Evolutionary conservation across 2,888 invertebrate species (phyloP), one percentile per base, ranked within the genome.

Genomic region (Lycia hirtaria): DNA sequence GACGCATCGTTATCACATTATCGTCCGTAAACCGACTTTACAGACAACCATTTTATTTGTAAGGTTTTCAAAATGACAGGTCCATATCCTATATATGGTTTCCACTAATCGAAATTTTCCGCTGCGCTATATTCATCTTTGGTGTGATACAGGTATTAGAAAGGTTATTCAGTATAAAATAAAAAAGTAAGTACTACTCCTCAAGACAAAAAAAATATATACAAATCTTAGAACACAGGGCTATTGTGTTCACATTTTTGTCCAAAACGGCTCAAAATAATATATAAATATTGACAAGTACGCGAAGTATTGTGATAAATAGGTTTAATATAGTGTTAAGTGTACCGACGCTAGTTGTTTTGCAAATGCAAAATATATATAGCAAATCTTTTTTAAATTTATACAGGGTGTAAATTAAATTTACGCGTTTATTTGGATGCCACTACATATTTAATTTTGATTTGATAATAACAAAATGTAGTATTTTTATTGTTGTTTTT

Each of bases 161-260:
- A n/a, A n/a, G n/a, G n/a, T n/a, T n/a, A n/a, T n/a, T n/a, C n/a
- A n/a, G n/a, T n/a, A n/a, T n/a, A 12, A 32, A 32, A 14, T 2
- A 32, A 32, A 32, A 6, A 12, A 0, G 4, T 20, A 37, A 4
- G 20, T 7, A 15, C n/a, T 26, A 40, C 24, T 40, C 3, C 10
- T 43, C 24, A 15, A 32, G n/a, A 10, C 20, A 12, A 44, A 32
- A 20, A 33, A 45, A 32, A 57, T 53, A 55, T 56, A 53, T 45
- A 48, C 40, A 7, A 38, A 43, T 53, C 15, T 12, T 50, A 63
- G 80, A 78, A 80, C 82, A 78, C 83, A 83, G 84, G 84, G 81
- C 80, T 65, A 55, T 75, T 78, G 82, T 87, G 86, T 86, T 85
- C 87, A 80, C 67, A 72, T 65, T 59, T 59, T 49, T 70, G 73